Evolutionary conservation across 2,797 vertebrate genomes (phyloP).

Genomic region (Microctenopoma steveboyesi): DNA sequence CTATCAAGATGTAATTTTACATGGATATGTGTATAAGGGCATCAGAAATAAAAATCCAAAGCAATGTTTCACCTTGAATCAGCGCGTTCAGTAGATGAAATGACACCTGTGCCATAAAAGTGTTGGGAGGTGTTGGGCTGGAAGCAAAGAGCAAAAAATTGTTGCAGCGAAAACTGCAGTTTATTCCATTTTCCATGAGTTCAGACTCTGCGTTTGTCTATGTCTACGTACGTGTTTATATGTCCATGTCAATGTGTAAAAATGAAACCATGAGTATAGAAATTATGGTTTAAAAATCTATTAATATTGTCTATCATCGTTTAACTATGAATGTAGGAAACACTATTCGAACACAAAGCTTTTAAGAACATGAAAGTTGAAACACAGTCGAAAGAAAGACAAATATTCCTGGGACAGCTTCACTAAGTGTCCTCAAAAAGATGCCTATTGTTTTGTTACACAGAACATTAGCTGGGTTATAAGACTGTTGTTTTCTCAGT

Average conservation of each 20-base stretch:
- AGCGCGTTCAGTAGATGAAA: conserved; percentile 3
- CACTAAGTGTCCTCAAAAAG: neutral
- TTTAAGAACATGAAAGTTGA: conserved; percentile 11
- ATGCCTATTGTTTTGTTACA: conserved; percentile 13
- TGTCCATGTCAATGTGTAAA: no score
- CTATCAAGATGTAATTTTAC: conserved; percentile 47
- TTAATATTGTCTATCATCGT: neutral
- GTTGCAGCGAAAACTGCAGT: neutral
- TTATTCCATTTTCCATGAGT: conserved; percentile 18
- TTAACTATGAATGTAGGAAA: conserved; percentile 46
- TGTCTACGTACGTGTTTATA: conserved; percentile 3
- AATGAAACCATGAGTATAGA: no score
- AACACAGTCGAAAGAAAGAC: neutral
- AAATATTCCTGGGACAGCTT: conserved; percentile 1
- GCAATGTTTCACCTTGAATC: conserved; percentile 17
- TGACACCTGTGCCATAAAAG: conserved; percentile 36
- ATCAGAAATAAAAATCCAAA: conserved; percentile 12
- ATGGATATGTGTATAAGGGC: conserved; percentile 47
- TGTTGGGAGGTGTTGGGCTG: neutral
- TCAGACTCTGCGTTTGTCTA: conserved; percentile 12
- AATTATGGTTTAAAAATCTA: neutral
- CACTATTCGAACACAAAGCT: conserved; percentile 10
- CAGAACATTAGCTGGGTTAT: conserved; percentile 47
- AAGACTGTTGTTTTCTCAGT: conserved; percentile 16
- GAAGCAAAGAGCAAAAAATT: conserved; percentile 3